These are phyloP conservation scores for Xylota segnis DNA, from an alignment of 2,888 invertebrate genomes.

Conservation along the genomic window DNA sequence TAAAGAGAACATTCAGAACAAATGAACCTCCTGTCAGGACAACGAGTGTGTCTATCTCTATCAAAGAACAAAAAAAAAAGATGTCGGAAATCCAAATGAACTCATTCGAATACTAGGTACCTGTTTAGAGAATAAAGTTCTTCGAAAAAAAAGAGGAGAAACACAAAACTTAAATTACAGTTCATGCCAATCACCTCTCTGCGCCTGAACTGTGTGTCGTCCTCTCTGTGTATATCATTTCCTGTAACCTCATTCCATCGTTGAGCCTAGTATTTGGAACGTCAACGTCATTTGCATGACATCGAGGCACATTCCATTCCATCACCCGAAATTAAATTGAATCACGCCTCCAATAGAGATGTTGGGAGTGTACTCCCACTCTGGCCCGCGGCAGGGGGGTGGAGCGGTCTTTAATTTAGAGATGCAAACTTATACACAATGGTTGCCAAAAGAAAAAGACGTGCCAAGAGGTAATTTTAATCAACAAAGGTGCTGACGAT, in stretches of 20 bases:
- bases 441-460: not conserved
- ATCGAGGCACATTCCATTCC: slow-evolving; percentile 12
- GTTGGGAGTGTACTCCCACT: not conserved
- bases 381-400: too few species aligned
- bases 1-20: slow-evolving; percentile 22
- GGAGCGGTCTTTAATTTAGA: slow-evolving; percentile 9
- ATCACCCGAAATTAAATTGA: slow-evolving; percentile 9
- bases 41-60: not conserved
- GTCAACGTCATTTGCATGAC: slow-evolving; percentile 20
- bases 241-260: slow-evolving; percentile 14
- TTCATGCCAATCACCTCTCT: not conserved
- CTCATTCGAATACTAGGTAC: slow-evolving; percentile 6
- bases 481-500: slow-evolving; percentile 10
- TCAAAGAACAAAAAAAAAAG: too few species aligned
- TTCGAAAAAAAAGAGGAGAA: not conserved
- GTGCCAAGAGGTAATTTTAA: slow-evolving; percentile 36
- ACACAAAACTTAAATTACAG: slow-evolving; percentile 4
- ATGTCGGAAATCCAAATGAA: not conserved
- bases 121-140: not conserved
- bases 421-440: slow-evolving; percentile 5
- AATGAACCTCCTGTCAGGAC: not conserved
- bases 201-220: not conserved
- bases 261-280: not conserved
- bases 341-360: slow-evolving; percentile 3
- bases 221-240: slow-evolving; percentile 13